Evolutionary conservation across 2,888 invertebrate species (phyloP).

Genomic region (Elysia crispata): DNA sequence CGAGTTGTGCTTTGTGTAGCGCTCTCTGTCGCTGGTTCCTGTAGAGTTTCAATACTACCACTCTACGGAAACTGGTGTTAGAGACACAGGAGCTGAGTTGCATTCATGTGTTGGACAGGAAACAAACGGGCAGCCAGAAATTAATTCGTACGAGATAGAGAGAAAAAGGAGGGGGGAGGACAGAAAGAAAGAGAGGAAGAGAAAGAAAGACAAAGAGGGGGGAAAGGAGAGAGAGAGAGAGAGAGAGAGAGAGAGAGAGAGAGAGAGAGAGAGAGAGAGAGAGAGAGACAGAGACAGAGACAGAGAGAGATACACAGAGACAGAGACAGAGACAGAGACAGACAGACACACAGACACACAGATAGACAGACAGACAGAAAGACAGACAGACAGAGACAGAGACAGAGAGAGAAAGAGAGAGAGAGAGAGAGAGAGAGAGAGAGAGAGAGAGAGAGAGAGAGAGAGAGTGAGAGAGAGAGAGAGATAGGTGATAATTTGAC

Average conservation of each 20-base stretch:
- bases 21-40: too few relatives aligned
- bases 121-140: too few relatives aligned
- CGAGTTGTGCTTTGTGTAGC: too few relatives aligned
- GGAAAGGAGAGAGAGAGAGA: neutral
- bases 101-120: neutral
- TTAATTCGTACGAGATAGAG: too few relatives aligned
- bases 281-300: slow-evolving; percentile 32
- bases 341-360: slow-evolving; percentile 11
- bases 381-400: slow-evolving; percentile 19
- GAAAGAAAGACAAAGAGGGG: neutral
- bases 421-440: slow-evolving; percentile 30
- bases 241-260: neutral
- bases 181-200: slow-evolving; percentile 30
- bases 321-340: neutral
- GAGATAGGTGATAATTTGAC: neutral
- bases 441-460: slow-evolving; percentile 34
- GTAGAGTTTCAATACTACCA: too few relatives aligned
- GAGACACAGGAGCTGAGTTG: too few relatives aligned
- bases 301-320: slow-evolving; percentile 24
- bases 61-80: too few relatives aligned
- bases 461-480: neutral
- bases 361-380: neutral
- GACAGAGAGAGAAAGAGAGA: slow-evolving; percentile 31
- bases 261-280: neutral
- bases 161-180: slow-evolving; percentile 21